Base-by-base conservation (phyloP, 1,140 invertebrate species). In the Zaprionus africanus region DNA sequence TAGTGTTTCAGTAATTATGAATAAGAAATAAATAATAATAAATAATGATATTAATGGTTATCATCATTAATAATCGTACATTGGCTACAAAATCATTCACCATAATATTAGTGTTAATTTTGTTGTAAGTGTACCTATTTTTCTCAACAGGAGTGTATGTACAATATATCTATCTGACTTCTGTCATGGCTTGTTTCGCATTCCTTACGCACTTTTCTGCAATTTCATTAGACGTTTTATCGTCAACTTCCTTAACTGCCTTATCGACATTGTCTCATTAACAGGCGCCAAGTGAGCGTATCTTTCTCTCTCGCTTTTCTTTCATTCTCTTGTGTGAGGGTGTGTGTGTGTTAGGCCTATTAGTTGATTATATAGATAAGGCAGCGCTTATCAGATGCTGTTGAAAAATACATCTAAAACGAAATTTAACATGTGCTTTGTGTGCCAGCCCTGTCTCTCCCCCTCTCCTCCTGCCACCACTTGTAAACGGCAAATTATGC, bases 331-430 rank as follows among this genome's bases (percentile, higher is more conserved):
- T 43, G 57, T 61, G 12, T 22, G 49, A 38, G 41, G 12, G 49
- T 36, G 17, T 36, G 51, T 17, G 31, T 26, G 51, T 17, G 38
- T 7, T 61, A 19, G 59, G 46, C 62, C 66, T 65, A 67, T 79
- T 79, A 58, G 38, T 66, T 78, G 83, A 87, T 87, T 87, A 81
- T 76, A 68, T 66, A 83, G 81, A 83, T 88, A 87, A 87, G 83
- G 73, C 59, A 57, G 58, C 69, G 79, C 83, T 87, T 87, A 87
- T 87, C 83, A 83, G 73, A 81, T 69, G 84, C 83, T 63, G 79
- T 83, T 83, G 59, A 78, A 83, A 87, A 88, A 87, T 88, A 88
- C 79, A 87, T 88, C 78, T 87, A 78, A 88, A 88, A 88, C 70
- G 80, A 88, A 88, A 78, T 88, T 83, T 64, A 74, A 76, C 62